Evolutionary conservation across 2,113 vertebrate genomes (phyloP).

Genomic region (Cervus canadensis): DNA sequence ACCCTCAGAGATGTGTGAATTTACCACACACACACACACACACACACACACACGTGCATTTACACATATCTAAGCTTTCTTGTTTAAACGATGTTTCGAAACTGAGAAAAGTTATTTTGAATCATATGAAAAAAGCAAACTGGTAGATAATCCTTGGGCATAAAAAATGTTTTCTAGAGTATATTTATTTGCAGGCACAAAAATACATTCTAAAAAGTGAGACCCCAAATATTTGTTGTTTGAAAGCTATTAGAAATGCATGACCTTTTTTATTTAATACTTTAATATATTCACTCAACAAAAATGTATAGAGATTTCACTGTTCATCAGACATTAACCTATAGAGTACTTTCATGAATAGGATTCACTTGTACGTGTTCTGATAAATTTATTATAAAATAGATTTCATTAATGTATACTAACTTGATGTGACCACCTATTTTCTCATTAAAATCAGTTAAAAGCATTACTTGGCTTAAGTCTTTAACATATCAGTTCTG

Average conservation of each 20-base stretch:
- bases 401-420: not conserved
- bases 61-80: not conserved
- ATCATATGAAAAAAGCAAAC: not conserved
- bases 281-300: not conserved
- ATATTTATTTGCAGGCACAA: not conserved
- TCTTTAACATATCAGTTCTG: not conserved
- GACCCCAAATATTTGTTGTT: not conserved
- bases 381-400: not conserved
- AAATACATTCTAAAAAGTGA: not conserved
- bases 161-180: not conserved
- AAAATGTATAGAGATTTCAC: not conserved
- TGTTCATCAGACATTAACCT: not conserved
- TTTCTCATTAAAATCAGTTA: not conserved
- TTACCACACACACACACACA: not conserved
- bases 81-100: not conserved
- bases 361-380: not conserved
- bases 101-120: conserved; percentile 10
- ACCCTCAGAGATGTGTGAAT: not conserved
- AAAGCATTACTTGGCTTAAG: not conserved
- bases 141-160: not conserved
- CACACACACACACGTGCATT: rapidly evolving
- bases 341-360: not conserved
- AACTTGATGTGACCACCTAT: not conserved
- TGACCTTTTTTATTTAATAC: not conserved
- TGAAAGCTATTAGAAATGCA: not conserved